Percentiles rank a stretch among this genome's conserved stretches.
phyloP scores from a whole-genome alignment of 2,888 invertebrate genomes.

The Aphelenchoides bicaudatus region DNA sequence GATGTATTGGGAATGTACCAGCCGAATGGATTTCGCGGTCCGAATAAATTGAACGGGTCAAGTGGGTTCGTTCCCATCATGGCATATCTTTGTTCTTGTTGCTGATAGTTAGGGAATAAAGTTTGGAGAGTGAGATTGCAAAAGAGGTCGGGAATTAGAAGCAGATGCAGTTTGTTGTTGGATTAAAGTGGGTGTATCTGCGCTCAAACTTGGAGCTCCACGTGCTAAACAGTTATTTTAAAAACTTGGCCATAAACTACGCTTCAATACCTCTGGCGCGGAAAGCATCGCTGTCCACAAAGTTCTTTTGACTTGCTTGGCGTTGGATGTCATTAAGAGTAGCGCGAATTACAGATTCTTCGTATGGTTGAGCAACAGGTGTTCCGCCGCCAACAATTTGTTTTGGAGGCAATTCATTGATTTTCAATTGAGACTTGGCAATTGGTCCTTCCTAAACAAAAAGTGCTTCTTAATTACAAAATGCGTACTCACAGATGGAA shows the following conservation, averaged over 20 bases:
- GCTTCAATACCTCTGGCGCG: slow-evolving; percentile 6
- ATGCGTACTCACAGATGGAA: slow-evolving; percentile 18
- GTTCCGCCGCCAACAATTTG: not conserved
- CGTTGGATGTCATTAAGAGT: not conserved
- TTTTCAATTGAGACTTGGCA: too few species aligned
- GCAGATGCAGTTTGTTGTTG: slow-evolving; percentile 1
- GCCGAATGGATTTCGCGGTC: slow-evolving; percentile 19
- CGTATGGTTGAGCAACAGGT: slow-evolving; percentile 19
- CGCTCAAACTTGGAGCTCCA: not conserved
- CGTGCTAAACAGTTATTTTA: not conserved
- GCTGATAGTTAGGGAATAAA: not conserved
- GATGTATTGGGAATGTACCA: slow-evolving; percentile 11
- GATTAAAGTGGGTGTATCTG: not conserved
- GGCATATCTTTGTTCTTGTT: slow-evolving; percentile 4
- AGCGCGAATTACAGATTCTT: not conserved
- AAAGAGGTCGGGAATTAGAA: not conserved
- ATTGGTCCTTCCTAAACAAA: too few species aligned
- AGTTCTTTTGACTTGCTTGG: slow-evolving; percentile 12
- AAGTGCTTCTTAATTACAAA: not conserved
- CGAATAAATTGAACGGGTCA: slow-evolving; percentile 20
- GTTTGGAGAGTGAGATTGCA: slow-evolving; percentile 8
- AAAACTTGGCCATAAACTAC: too few species aligned
- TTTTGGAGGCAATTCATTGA: not conserved
- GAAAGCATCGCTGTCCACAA: slow-evolving; percentile 16
- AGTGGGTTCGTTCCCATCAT: slow-evolving; percentile 1